Evolutionary conservation across 2,113 vertebrate species (phyloP), one percentile per base, ranked within the genome.

Genomic region (Ellobius talpinus): DNA sequence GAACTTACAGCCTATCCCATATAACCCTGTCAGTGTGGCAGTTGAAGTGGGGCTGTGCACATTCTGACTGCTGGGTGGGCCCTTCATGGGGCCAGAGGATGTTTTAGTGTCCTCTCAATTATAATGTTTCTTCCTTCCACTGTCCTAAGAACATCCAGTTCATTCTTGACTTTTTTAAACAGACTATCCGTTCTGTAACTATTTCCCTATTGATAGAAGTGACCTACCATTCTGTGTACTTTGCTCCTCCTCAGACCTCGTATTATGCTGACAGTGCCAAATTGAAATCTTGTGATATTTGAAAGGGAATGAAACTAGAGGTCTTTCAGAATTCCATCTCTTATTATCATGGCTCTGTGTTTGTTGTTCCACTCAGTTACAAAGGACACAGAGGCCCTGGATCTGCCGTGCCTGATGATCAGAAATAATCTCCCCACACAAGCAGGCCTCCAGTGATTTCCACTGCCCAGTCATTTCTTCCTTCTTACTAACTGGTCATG

Each of bases 281-380:
- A 89, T 97, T 95, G 92, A 94, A 96, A 97, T 97, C 94, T 82
- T 96, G 3, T 68, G 47, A 66, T 42, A 76, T 65, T 66, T 92
- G 2, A 7, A 72, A 73, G 61, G 26, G 50, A 42, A 1, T 31
- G 3, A 73, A 90, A 92, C 3, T 47, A 58, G 33, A 50, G 17
- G 58, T 92, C n/a, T 89, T 65, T 73, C 63, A 61, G 31, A 76
- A 65, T 72, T 89, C 29, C 24, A 8, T 79, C 52, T 93, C 70
- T 91, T 88, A 24, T 29, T 31, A 7, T 58, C 31, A 55, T 90
- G 5, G 1, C 74, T 91, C 91, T 81, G 17, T 42, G 21, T 94
- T 79, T 77, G 36, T 39, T 81, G 19, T 86, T 73, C 13, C 42
- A 11, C 42, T 68, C 61, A 91, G 90, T 91, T 93, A 76, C 26